Evolutionary conservation across 1,140 invertebrate genomes (phyloP).

Genomic region (Chymomyza costata): DNA sequence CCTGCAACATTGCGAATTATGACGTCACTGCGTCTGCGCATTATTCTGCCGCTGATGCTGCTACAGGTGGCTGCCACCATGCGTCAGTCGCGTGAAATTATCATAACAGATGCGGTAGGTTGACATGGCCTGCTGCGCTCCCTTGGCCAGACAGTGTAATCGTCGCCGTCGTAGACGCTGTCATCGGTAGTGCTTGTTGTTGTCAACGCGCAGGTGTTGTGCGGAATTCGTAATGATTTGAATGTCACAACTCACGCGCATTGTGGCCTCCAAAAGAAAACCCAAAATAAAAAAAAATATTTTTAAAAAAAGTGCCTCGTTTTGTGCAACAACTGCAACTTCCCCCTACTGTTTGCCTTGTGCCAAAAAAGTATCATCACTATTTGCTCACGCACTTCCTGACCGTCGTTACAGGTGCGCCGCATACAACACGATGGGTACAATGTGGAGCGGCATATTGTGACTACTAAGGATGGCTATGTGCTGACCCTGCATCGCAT

Average conservation of each 20-base stretch:
- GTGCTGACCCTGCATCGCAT: conserved; percentile 78
- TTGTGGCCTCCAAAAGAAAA: conserved; percentile 68
- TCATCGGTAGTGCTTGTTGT: too few species aligned
- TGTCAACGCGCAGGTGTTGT: conserved; percentile 15
- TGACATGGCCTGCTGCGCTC: neutral
- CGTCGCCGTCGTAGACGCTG: neutral
- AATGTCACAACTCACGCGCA: conserved; percentile 69
- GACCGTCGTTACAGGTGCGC: conserved; percentile 52
- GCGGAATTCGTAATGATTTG: conserved; percentile 56
- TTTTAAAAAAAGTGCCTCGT: conserved; percentile 15
- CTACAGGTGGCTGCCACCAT: conserved; percentile 48
- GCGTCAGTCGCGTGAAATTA: conserved; percentile 66
- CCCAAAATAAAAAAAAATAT: conserved; percentile 58
- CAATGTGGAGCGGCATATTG: conserved; percentile 77
- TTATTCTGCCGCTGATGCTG: conserved; percentile 24
- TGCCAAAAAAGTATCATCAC: neutral
- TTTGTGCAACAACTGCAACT: conserved; percentile 11
- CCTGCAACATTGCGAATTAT: conserved; percentile 53
- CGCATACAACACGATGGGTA: conserved; percentile 77
- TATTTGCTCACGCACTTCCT: conserved; percentile 8
- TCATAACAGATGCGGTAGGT: conserved; percentile 74
- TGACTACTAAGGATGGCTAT: conserved; percentile 78
- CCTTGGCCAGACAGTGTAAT: neutral
- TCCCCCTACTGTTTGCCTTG: conserved; percentile 11
- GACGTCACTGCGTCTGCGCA: conserved; percentile 43